Base-by-base conservation (phyloP, 2,113 vertebrate species). In the Cairina moschata region DNA sequence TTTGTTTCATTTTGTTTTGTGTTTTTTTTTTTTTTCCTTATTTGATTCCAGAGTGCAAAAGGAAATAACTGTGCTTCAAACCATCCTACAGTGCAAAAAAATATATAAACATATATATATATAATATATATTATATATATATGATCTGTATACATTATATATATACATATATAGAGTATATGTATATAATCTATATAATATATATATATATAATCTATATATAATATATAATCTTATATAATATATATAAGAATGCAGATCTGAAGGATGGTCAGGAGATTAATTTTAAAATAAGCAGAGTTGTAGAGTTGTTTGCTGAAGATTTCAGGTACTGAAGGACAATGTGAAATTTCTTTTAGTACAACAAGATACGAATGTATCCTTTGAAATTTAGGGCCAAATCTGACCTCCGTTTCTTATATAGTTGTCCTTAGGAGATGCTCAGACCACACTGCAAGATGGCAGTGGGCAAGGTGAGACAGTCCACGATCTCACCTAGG, bases 11-110 rank as follows among this genome's bases (percentile, higher is more conserved):
- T 85, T 87, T 73, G 14, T 8, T 81, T 83, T 91, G 38, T 13
- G 17, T 38, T 38, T 40, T 40, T 5, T 13, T 60, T 40, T 78
- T 78, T 78, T 68, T 36, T 1, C 6, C 20, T 50, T 71, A 79
- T 83, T 76, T 79, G 17, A 94, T 93, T 90, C 60, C 76, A 92
- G 38, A 95, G 21, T 50, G 48, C 29, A 81, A 78, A 78, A 91
- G 38, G 52, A 86, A 75, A 36, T 34, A 93, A 75, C 23, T 14
- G 40, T 65, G 16, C 21, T 91, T 89, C 72, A 44, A 73, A 66
- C 5, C 9, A 42, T 67, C 23, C 52, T 76, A 15, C 29, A 71
- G 25, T 65, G 59, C 74, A 76, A 88, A 77, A 68, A 38, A 8
- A 52, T 52, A 77, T 50, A 50, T 23, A 48, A 22, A 48, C 9